phyloP scores from a whole-genome alignment of 2,888 invertebrate genomes.

The Xanthia icteritia region DNA sequence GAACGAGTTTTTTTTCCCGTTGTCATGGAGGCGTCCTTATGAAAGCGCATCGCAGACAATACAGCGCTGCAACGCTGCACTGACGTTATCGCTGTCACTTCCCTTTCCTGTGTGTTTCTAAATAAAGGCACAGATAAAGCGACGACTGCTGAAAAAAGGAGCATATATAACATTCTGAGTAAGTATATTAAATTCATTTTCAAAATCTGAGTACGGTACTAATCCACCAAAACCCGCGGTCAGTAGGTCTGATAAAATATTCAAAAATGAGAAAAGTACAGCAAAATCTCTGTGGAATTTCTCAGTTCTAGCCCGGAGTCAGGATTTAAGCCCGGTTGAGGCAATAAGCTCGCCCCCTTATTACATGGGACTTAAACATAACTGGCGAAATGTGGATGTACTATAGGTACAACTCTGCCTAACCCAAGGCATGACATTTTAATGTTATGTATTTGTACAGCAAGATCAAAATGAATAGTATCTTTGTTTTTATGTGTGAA shows the following conservation, averaged over 20 bases:
- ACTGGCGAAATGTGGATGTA: background rate
- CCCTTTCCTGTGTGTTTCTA: conserved; percentile 71
- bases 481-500: background rate
- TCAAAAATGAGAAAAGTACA: background rate
- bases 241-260: background rate
- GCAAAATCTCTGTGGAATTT: background rate
- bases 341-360: too few species aligned
- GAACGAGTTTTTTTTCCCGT: conserved; percentile 37
- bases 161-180: background rate
- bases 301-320: too few species aligned
- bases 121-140: conserved; percentile 63
- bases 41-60: conserved; percentile 70
- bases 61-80: conserved; percentile 64
- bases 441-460: background rate
- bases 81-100: conserved; percentile 74
- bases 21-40: conserved; percentile 61
- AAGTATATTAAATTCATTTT: background rate
- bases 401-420: background rate
- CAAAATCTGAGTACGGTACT: background rate
- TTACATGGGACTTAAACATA: background rate
- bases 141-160: conserved; percentile 30
- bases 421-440: background rate
- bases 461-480: background rate
- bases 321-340: too few species aligned
- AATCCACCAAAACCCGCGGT: too few species aligned